Conservation (phyloP, 2,888 invertebrate species). For the Cantharis flavilabris region DNA sequence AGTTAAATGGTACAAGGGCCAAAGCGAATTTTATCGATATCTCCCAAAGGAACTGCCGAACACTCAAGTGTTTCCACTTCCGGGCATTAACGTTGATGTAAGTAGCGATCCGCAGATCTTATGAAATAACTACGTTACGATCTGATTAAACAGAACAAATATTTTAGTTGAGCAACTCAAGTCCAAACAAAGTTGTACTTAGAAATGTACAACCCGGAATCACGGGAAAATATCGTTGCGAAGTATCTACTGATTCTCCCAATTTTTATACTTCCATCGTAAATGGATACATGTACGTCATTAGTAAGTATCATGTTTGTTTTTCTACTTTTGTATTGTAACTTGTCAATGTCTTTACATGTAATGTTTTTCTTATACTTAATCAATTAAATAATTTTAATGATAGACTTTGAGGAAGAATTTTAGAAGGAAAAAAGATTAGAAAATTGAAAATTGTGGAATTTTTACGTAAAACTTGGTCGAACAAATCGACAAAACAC, state of each 20-base stretch:
- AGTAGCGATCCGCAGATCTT: conserved; percentile 53
- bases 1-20: conserved; percentile 81
- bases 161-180: conserved; percentile 66
- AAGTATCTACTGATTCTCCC: conserved; percentile 75
- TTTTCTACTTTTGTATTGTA: not conserved
- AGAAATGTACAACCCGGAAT: conserved; percentile 71
- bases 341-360: not conserved
- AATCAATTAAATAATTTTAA: not conserved
- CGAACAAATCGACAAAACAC: not conserved
- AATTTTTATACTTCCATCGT: conserved; percentile 72
- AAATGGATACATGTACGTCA: conserved; percentile 71
- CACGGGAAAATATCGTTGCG: conserved; percentile 76
- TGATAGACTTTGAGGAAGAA: not conserved
- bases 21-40: conserved; percentile 78
- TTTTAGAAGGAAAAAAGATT: not conserved
- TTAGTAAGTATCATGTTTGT: conserved; percentile 63
- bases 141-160: conserved; percentile 6
- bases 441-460: not conserved
- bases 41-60: conserved; percentile 80
- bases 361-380: not conserved
- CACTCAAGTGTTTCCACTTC: conserved; percentile 72
- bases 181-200: conserved; percentile 67
- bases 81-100: conserved; percentile 74
- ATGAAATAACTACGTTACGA: conserved; percentile 2
- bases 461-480: not conserved